Evolutionary conservation across 2,113 vertebrate species (phyloP), one percentile per base, ranked within the genome.

Genomic region (Dascyllus trimaculatus): DNA sequence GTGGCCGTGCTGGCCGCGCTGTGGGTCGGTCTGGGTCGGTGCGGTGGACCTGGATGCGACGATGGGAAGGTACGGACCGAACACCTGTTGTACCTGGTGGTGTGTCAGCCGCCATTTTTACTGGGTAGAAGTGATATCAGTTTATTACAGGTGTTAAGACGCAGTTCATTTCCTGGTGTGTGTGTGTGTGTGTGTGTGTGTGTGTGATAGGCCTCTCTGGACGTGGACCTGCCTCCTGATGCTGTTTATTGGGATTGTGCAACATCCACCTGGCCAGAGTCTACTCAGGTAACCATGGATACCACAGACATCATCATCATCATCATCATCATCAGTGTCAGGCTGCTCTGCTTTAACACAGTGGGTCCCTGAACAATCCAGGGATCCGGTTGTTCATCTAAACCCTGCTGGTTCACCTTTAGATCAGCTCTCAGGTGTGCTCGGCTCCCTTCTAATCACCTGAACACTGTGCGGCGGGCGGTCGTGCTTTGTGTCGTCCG

Each of bases 21-120:
- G 32, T 91, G 85, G 80, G 45, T 88, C 51, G 38, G 9, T n/a
- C 4, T 58, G 70, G 61, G 58, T 14, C 81, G 71, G 21, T 80
- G 62, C 49, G 15, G 10, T 1, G 54, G 52, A 6, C 38, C 69
- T 1, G 64, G 57, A 13, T 92, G 91, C n/a, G 92, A 93, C 64
- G 88, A 73, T 15, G 89, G 90, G n/a, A 92, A 91, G 88, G 91
- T 92, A 62, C 6, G 1, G 0, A 11, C 1, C 46, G 6, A 29
- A 22, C 11, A 4, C 25, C 8, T 5, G 5, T 2, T 46, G 15
- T 29, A 43, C 22, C 8, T 32, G 14, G n/a, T 19, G 11, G 22
- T 67, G 65, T 70, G 11, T 53, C 18, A n/a, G n/a, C n/a, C 67
- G 8, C 21, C 1, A 54, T 7, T 38, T 66, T 66, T 24, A 66